Evolutionary conservation across 2,888 invertebrate species (phyloP), one percentile per base, ranked within the genome.

Genomic region (Hirtodrosophila confusa): DNA sequence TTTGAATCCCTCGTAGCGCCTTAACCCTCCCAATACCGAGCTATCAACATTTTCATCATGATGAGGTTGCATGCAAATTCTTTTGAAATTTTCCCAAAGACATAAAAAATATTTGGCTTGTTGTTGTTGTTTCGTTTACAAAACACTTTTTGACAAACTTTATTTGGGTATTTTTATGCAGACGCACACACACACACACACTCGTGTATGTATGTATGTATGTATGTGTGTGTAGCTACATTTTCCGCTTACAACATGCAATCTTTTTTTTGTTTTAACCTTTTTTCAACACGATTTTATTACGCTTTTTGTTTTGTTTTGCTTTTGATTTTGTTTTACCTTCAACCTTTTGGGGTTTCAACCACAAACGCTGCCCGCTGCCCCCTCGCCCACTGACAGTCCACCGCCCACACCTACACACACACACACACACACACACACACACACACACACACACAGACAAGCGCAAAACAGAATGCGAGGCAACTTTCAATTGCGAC

Each of bases 401-500:
- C 11, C 62, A 24, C 61, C 51, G 43, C 68, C 57, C 64, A 68
- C 51, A 68, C 56, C 44, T 12, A 65, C 56, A 53, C 41, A 45
- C 56, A 33, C 45, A 47, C 39, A 36, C 35, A 55, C 36, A 55
- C 37, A 44, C 44, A 47, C 9, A 60, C n/a, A 50, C 41, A 51
- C 9, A n/a, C 44, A 9, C 2, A 17, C 17, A 17, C 1, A 17
- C 17, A 17, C 17, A 17, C 17, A 17, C 2, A 17, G 17, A 48
- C 31, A 35, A 12, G 27, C 41, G 44, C 31, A 57, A 27, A 36
- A 0, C 55, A 60, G 47, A 64, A 57, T 58, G 60, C 62, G 62
- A 73, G 68, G 74, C 86, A 80, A 86, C 82, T 82, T 82, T 82
- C 82, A 86, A 86, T 82, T 82, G 82, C 82, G 82, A 84, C 87